Evolutionary conservation across 2,797 vertebrate genomes (phyloP).

Genomic region (Carcharodon carcharias): DNA sequence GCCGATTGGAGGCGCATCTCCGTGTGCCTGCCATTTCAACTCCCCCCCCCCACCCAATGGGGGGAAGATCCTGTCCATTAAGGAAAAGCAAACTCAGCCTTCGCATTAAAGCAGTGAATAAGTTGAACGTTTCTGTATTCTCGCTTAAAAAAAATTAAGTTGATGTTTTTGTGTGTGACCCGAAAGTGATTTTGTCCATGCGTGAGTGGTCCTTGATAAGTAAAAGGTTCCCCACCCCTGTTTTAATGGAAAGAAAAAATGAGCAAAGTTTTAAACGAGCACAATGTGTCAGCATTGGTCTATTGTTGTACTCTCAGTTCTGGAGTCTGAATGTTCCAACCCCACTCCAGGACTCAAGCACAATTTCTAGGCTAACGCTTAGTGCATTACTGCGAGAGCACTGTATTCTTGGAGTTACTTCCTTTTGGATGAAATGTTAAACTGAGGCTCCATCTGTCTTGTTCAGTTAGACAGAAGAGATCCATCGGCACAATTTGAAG

Average conservation of each 20-base stretch:
- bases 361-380: background rate
- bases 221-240: no score
- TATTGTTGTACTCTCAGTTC: background rate
- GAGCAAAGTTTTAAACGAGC: background rate
- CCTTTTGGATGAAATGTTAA: background rate
- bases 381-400: background rate
- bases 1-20: no score
- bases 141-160: no score
- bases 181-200: no score
- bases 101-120: no score
- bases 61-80: no score
- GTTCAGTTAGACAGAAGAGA: background rate
- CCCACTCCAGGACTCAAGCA: background rate
- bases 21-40: no score
- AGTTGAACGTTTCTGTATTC: no score
- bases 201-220: no score
- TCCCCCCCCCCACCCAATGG: no score
- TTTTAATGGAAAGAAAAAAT: background rate
- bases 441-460: background rate
- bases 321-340: background rate
- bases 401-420: background rate
- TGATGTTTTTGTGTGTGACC: no score
- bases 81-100: no score
- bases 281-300: background rate
- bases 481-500: background rate